Base-by-base conservation (phyloP, 2,888 invertebrate species). In the Lasioglossum lativentre region DNA sequence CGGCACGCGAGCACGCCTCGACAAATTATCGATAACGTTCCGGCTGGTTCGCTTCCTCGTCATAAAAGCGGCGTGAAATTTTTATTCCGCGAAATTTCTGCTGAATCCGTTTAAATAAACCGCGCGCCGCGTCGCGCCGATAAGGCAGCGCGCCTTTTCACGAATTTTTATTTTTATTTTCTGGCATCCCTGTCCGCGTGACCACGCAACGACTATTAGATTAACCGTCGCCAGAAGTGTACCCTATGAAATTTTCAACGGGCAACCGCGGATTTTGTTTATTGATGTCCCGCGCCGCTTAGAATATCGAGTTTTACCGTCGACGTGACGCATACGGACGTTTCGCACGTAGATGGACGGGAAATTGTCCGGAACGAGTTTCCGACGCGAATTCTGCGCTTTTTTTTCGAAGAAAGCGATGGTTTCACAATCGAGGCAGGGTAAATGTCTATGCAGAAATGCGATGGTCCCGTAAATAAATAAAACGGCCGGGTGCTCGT, bases 21-120 rank as follows among this genome's bases (percentile, higher is more conserved):
- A 83, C 88, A 89, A 87, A 91, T 88, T 91, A 89, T 90, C 83
- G 86, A 85, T 80, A 80, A 40, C 19, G 83, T 73, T 19, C 75
- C 59, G 5, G 12, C 34, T 27, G 30, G 34, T n/a, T 38, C 34
- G 27, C 2, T 8, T 63, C 16, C 16, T 47, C 19, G 38, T 71
- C 59, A 23, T 30, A 34, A 75, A 71, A 38, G 19, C 59, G 14
- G 66, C 56, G 75, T 73, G 16, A 82, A 76, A 82, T 45, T 45
- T 75, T 83, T 76, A 76, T 56, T 82, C 38, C 68, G 2, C 66
- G 12, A 82, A 82, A 82, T 72, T 73, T 76, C 40, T 30, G 52
- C 63, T 19, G n/a, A 72, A 66, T 42, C 27, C 27, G 63, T 75
- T 56, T 56, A 56, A 76, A 83, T 68, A 83, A 73, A 83, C 42